Conservation (phyloP, 1,140 invertebrate genomes). For the Venturia canescens region DNA sequence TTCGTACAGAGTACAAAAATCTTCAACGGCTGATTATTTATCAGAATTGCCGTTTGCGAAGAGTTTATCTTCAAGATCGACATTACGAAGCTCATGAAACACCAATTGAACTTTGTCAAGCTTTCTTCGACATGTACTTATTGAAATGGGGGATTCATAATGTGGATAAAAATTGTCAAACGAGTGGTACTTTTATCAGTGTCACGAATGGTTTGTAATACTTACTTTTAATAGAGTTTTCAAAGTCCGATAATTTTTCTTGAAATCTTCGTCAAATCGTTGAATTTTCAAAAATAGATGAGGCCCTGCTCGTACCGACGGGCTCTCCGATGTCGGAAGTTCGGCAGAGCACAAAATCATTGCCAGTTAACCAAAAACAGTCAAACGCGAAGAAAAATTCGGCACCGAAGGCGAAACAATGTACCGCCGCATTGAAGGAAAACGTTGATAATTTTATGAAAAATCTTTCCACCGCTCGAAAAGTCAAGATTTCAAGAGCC, state of each 20-base stretch:
- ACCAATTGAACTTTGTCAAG: constrained; percentile 48
- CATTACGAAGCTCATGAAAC: constrained; percentile 54
- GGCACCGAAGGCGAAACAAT: neutral
- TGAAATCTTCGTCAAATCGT: neutral
- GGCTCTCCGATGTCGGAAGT: neutral
- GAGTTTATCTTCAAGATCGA: constrained; percentile 57
- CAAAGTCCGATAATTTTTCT: neutral
- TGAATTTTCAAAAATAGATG: neutral
- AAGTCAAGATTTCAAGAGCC: too few species aligned
- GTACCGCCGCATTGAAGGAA: neutral
- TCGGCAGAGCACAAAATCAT: neutral
- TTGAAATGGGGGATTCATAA: constrained; percentile 51
- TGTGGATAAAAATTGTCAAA: constrained; percentile 55
- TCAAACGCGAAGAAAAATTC: neutral
- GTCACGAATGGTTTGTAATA: constrained; percentile 3
- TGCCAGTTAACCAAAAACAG: neutral
- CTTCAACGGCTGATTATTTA: constrained; percentile 52
- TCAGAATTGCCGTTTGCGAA: constrained; percentile 54
- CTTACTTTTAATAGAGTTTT: neutral
- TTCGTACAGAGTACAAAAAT: constrained; percentile 48
- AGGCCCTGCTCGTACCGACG: neutral
- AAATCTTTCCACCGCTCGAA: too few species aligned
- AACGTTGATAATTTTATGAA: too few species aligned
- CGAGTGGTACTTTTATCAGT: constrained; percentile 29
- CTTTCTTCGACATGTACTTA: constrained; percentile 50